Base-by-base conservation (phyloP, 2,113 vertebrate species). In the Hippocampus mohnikei region DNA sequence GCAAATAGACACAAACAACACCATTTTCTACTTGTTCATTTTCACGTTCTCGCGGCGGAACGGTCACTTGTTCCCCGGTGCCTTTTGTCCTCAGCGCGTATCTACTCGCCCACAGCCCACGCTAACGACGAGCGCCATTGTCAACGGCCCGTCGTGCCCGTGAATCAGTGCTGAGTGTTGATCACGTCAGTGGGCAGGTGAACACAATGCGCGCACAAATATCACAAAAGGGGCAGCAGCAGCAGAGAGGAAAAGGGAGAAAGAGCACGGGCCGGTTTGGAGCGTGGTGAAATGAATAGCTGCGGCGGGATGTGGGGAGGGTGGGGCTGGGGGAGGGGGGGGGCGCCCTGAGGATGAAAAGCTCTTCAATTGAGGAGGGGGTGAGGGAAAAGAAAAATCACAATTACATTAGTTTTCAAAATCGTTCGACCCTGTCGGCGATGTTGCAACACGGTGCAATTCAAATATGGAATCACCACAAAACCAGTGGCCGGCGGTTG, bases 171-270 rank as follows among this genome's bases (percentile, higher is more conserved):
- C 40, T 15, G 59, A 62, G 73, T 75, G 61, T 23, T 15, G 61
- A n/a, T 46, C 72, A 71, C 75, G 76, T 82, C 73, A 66, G 80
- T 72, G 70, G 74, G 81, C 79, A 83, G 83, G 80, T 78, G 82
- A 79, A 82, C 70, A 79, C 72, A 78, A 77, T 85, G 63, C 64
- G 77, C 52, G 29, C 74, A 66, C 52, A 20, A 75, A 42, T 13
- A 9, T 65, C 66, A 72, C 72, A 84, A 77, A 72, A 77, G 82
- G 59, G 71, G 70, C 72, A 70, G 42, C 71, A 25, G 72, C 40
- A 23, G 72, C 41, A 4, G 53, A 75, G 68, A 71, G 42, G 42
- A 78, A 41, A 74, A 75, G 68, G 68, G 40, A 77, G 41, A 73
- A 20, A 3, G 64, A 72, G 70, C 23, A 29, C 65, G 55, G 67